phyloP scores from a whole-genome alignment of 2,113 vertebrate species.

The Lepus europaeus region DNA sequence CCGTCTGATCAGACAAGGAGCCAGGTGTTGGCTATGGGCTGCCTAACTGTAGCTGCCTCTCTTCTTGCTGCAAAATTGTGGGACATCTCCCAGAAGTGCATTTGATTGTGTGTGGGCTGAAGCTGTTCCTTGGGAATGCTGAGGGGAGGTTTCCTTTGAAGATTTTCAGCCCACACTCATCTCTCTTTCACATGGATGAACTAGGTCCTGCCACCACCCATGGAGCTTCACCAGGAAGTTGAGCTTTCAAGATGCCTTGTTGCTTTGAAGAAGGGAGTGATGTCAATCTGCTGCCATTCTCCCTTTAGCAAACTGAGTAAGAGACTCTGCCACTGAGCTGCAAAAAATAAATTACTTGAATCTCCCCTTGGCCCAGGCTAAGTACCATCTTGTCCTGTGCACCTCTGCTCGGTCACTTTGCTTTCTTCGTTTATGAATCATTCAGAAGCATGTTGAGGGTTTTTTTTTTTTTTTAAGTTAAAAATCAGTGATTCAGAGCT shows the following conservation, averaged over 20 bases:
- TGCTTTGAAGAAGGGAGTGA: slow-evolving; percentile 80
- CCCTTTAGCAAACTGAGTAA: slow-evolving; percentile 79
- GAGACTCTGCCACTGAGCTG: slow-evolving; percentile 78
- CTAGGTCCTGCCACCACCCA: slow-evolving; percentile 56
- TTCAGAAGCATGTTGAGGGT: slow-evolving; percentile 77
- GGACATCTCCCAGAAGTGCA: slow-evolving; percentile 62
- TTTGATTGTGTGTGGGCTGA: slow-evolving; percentile 58
- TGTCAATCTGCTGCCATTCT: slow-evolving; percentile 61
- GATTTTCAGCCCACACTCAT: slow-evolving; percentile 61
- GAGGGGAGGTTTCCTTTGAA: slow-evolving; percentile 51
- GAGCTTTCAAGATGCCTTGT: slow-evolving; percentile 84
- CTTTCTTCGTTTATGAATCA: slow-evolving; percentile 76
- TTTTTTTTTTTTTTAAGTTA: slow-evolving; percentile 66
- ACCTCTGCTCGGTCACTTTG: slow-evolving; percentile 73
- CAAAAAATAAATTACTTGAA: slow-evolving; percentile 83
- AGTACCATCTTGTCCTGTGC: slow-evolving; percentile 68
- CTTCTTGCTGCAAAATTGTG: slow-evolving; percentile 56
- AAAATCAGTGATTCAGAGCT: slow-evolving; percentile 78
- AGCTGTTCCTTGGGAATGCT: slow-evolving; percentile 51
- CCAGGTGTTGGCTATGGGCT: slow-evolving; percentile 57
- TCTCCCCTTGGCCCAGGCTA: slow-evolving; percentile 74
- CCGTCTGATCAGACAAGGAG: slow-evolving; percentile 53
- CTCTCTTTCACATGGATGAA: slow-evolving; percentile 61
- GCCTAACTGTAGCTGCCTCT: slow-evolving; percentile 43
- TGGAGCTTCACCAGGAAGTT: slow-evolving; percentile 74